Conservation (phyloP, 2,797 vertebrate species). For the Microctenopoma stevenorrisi region DNA sequence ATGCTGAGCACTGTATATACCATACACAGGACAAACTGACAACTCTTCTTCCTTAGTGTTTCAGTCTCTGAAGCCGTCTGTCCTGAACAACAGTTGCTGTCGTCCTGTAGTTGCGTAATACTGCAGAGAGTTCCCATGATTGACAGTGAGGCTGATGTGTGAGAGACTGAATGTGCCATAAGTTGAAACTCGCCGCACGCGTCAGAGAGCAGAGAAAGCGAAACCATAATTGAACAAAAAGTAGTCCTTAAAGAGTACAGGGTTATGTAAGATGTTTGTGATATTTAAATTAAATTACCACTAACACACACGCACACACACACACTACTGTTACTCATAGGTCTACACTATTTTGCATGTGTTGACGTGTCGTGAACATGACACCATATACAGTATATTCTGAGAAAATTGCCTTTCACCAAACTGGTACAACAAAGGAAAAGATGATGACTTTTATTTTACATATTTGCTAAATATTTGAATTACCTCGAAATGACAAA, state of each 20-base stretch:
- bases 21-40: constrained; percentile 40
- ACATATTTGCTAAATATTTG: constrained; percentile 76
- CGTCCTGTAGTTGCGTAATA: constrained; percentile 58
- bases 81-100: constrained; percentile 71
- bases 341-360: constrained; percentile 75
- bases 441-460: constrained; percentile 75
- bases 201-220: constrained; percentile 25
- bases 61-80: constrained; percentile 37
- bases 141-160: constrained; percentile 57
- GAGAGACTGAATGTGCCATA: constrained; percentile 29
- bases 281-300: constrained; percentile 67
- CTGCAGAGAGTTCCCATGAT: constrained; percentile 57
- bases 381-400: constrained; percentile 60
- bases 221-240: constrained; percentile 39
- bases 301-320: constrained; percentile 40
- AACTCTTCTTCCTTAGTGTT: constrained; percentile 36
- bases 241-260: constrained; percentile 78
- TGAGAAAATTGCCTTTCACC: constrained; percentile 91
- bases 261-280: constrained; percentile 69
- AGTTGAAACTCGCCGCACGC: constrained; percentile 22
- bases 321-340: constrained; percentile 37
- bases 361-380: constrained; percentile 68
- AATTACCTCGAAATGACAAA: constrained; percentile 86
- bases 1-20: not conserved
- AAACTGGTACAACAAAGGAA: constrained; percentile 85